Evolutionary conservation across 2,113 vertebrate species (phyloP).

Genomic region (Xiphophorus maculatus): DNA sequence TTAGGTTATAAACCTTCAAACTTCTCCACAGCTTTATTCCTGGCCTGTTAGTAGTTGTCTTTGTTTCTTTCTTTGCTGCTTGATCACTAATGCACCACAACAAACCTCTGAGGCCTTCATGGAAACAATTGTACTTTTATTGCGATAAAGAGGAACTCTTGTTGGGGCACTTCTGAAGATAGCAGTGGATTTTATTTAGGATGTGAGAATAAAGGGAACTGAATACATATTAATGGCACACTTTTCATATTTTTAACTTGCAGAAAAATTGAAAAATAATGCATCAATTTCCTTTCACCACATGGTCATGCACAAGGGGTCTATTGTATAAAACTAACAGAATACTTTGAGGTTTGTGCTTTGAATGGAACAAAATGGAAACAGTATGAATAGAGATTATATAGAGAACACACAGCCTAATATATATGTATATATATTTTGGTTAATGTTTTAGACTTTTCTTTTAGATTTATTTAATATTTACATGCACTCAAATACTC

Average conservation of each 20-base stretch:
- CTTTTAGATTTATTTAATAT: slow-evolving; percentile 36
- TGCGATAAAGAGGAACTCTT: background rate
- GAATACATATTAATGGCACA: background rate
- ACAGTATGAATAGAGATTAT: background rate
- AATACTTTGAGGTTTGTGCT: background rate
- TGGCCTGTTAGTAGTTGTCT: too few species aligned
- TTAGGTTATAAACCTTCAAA: too few species aligned
- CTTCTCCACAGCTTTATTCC: too few species aligned
- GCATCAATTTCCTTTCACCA: too few species aligned
- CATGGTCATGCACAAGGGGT: background rate
- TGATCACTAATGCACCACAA: too few species aligned
- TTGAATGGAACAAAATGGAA: background rate
- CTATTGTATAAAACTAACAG: background rate
- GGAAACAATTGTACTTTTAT: background rate
- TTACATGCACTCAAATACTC: slow-evolving; percentile 28
- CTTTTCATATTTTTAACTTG: background rate
- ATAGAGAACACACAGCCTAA: background rate
- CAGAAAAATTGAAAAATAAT: too few species aligned
- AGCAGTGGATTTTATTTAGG: background rate
- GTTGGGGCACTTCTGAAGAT: background rate
- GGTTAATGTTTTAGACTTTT: too few species aligned
- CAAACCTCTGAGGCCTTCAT: background rate
- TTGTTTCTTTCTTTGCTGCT: too few species aligned
- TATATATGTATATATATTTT: background rate
- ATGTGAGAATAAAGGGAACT: background rate